Percentiles rank a stretch among this genome's conserved stretches.
These are phyloP conservation scores for Eupsilia transversa DNA, from an alignment of 2,888 invertebrate genomes.

Conservation along the genomic window DNA sequence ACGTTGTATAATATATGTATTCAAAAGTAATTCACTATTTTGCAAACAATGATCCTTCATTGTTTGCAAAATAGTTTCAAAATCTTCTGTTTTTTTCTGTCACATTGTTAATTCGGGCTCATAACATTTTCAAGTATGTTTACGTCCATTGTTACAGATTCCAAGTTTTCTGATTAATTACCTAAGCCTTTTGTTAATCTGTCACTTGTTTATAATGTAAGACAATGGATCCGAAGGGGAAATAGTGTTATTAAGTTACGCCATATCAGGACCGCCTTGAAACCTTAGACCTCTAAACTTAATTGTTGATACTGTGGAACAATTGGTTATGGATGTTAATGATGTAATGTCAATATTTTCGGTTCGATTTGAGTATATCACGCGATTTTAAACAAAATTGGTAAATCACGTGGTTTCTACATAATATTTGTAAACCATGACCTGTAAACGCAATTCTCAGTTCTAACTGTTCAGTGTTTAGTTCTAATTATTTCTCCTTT, in stretches of 20 bases:
- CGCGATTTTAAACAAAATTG: constrained; percentile 5
- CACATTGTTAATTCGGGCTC: constrained; percentile 3
- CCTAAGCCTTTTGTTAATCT: constrained; percentile 31
- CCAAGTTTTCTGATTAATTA: constrained; percentile 35
- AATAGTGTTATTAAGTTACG: constrained; percentile 37
- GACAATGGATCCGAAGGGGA: constrained; percentile 27
- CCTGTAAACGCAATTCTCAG: not conserved
- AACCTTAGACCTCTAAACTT: constrained; percentile 53
- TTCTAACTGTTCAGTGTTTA: not conserved
- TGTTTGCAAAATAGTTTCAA: not conserved
- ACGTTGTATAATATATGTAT: not conserved
- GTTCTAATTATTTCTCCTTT: too few species aligned
- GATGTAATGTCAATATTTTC: constrained; percentile 43
- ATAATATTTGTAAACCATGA: not conserved
- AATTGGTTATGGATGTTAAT: constrained; percentile 32
- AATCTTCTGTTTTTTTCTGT: constrained; percentile 19
- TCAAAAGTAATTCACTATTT: constrained; percentile 12
- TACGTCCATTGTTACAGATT: constrained; percentile 20
- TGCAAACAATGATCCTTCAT: too few species aligned
- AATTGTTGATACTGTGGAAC: constrained; percentile 50
- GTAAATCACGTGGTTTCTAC: not conserved
- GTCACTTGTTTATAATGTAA: constrained; percentile 20
- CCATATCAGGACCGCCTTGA: constrained; percentile 55
- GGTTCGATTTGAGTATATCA: constrained; percentile 34
- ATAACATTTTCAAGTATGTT: constrained; percentile 12